Conservation (phyloP, 2,888 invertebrate species). For the Cephus runcator region DNA sequence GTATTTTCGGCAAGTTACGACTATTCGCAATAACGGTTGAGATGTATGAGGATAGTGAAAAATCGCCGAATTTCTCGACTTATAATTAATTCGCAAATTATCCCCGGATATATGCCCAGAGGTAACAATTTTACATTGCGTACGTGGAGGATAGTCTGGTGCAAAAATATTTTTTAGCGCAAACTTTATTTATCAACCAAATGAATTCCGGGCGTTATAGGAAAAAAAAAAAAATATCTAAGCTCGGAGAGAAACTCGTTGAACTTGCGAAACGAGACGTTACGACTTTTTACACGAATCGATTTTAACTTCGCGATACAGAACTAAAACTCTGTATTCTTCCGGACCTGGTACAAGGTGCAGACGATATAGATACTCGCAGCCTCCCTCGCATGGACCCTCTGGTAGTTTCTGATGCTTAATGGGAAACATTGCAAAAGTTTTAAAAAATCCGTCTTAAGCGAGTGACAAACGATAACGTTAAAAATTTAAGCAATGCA, state of each 20-base stretch:
- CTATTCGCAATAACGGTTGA: too few species aligned
- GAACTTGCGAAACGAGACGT: neutral
- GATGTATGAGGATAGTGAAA: too few species aligned
- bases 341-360: neutral
- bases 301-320: neutral
- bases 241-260: neutral
- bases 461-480: neutral
- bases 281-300: neutral
- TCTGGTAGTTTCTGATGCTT: neutral
- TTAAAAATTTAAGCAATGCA: neutral
- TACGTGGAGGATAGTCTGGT: neutral
- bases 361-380: neutral
- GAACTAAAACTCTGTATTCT: neutral
- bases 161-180: neutral
- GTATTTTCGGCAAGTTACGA: too few species aligned
- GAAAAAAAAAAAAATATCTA: neutral
- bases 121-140: neutral
- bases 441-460: neutral
- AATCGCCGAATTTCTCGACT: too few species aligned
- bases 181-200: neutral
- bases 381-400: neutral
- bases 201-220: neutral
- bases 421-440: neutral
- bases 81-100: neutral
- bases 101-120: neutral